Evolutionary conservation across 1,140 invertebrate genomes (phyloP), one percentile per base, ranked within the genome.

Genomic region (Panagrolaimus sp.): DNA sequence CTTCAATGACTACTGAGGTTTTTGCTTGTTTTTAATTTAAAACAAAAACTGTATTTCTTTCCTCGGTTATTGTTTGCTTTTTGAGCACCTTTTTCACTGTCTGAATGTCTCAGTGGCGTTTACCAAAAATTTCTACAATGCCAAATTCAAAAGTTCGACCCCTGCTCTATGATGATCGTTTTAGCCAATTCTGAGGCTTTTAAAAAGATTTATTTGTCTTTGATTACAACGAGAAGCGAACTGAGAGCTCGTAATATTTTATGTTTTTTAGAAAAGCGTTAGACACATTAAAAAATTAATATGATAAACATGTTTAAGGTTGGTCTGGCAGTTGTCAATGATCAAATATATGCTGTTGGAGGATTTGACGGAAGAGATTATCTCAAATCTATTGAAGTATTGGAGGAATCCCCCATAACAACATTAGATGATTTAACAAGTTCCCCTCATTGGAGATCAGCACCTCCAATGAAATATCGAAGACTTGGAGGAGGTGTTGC

Each of bases 291-390:
- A 57, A 57, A 25, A 57, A 1, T 11, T 25, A 64, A 66, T 69
- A 67, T 5, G 20, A 42, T 20, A 2, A 38, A 4, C 71, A 25
- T 31, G 13, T 68, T 7, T 66, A 14, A 93, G 91, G 92, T 98
- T 69, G 94, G 95, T 31, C 86, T 98, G 66, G 93, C 94, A 25
- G 94, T 98, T 11, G 94, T 98, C 0, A 98, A 98, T 87, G 93
- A 93, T 9, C 91, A 94, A 81, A 85, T 98, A 14, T 94, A 93
- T 84, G 92, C 93, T n/a, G 91, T 97, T 46, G 94, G 94, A 51
- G 95, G 95, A 16, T 98, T 98, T 85, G 95, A 98, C 86, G 95
- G 95, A 20, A 92, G 92, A 47, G 93, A 93, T 11, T 98, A 98
- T 85, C 86, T 98, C 63, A 98, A 98, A 87, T 96, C 93, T 61